These are phyloP conservation scores for Tupiocoris notatus DNA, from an alignment of 2,888 invertebrate species.

Conservation along the genomic window DNA sequence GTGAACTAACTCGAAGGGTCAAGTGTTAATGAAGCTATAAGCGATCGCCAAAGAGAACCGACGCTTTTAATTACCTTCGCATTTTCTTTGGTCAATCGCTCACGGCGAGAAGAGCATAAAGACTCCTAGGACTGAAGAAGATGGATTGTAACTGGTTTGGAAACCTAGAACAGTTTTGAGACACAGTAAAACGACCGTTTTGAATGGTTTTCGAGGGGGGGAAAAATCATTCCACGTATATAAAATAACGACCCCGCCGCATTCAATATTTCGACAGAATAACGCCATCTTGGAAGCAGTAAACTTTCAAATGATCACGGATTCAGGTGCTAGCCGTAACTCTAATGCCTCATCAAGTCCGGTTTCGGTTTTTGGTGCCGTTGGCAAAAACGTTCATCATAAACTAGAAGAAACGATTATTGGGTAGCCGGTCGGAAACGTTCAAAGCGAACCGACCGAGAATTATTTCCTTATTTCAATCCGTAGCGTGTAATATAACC, in stretches of 20 bases:
- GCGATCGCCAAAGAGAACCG: conserved; percentile 7
- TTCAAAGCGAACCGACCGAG: not conserved
- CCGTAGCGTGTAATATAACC: no score
- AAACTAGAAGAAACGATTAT: not conserved
- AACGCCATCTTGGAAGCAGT: no score
- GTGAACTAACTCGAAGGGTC: conserved; percentile 2
- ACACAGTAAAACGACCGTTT: not conserved
- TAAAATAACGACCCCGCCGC: no score
- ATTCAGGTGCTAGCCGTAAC: not conserved
- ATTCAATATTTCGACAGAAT: no score
- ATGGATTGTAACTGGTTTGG: no score
- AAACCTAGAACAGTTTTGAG: not conserved
- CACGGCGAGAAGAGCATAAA: no score
- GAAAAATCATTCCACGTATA: no score
- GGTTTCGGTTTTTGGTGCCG: not conserved
- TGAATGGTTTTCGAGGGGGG: not conserved
- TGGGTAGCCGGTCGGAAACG: not conserved
- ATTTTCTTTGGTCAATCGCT: conserved; percentile 4
- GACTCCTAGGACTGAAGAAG: no score
- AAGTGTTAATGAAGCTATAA: conserved; percentile 29
- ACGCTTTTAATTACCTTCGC: conserved; percentile 9
- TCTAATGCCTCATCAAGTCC: not conserved
- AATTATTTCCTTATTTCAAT: not conserved
- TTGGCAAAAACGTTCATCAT: not conserved
- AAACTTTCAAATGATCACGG: not conserved